These are phyloP conservation scores for Scalopus aquaticus DNA, from an alignment of 2,113 vertebrate species.

Conservation along the genomic window DNA sequence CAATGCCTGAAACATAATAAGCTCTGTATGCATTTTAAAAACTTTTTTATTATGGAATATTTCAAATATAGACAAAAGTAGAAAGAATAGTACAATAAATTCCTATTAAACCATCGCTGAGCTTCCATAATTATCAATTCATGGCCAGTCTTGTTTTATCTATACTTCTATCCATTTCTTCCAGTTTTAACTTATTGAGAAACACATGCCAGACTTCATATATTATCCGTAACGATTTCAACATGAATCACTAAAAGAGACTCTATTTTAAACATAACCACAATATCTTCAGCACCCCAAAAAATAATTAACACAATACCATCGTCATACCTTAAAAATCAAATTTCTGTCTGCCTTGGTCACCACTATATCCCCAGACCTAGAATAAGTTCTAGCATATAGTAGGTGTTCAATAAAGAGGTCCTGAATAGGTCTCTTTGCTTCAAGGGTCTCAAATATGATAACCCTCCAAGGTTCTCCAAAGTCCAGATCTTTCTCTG, in stretches of 20 bases:
- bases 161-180: neutral
- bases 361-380: neutral
- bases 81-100: neutral
- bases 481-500: neutral
- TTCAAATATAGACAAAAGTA: conserved; percentile 12
- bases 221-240: neutral
- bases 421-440: neutral
- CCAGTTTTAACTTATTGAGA: neutral
- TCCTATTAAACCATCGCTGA: neutral
- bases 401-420: neutral
- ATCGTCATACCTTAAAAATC: neutral
- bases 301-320: neutral
- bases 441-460: neutral
- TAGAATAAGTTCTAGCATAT: neutral
- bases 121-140: neutral
- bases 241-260: neutral
- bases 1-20: neutral
- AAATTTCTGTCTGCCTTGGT: neutral
- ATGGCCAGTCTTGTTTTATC: neutral
- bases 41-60: neutral
- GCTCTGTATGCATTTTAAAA: neutral
- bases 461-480: neutral
- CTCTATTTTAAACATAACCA: neutral
- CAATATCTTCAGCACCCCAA: neutral
- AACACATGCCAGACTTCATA: neutral